Conservation (phyloP, 2,888 invertebrate species). For the Proisotoma minuta region DNA sequence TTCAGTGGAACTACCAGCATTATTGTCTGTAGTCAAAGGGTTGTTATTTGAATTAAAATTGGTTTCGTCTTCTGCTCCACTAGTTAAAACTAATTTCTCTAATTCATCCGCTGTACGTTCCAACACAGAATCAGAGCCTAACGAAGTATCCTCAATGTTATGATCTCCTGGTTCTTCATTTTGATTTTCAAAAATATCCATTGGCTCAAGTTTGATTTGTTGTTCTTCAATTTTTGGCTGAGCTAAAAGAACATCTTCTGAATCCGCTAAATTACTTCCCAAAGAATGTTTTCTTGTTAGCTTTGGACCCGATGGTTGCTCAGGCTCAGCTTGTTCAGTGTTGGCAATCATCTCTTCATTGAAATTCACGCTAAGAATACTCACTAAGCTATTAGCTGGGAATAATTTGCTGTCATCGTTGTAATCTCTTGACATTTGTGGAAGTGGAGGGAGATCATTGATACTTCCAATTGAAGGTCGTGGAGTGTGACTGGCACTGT, state of each 20-base stretch:
- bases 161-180: neutral
- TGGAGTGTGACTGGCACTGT: slow-evolving; percentile 32
- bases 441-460: slow-evolving; percentile 25
- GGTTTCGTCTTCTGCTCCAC: neutral
- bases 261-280: slow-evolving; percentile 27
- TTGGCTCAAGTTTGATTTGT: neutral
- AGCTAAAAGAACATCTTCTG: neutral
- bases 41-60: too few relatives aligned
- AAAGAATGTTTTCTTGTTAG: slow-evolving; percentile 39
- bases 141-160: neutral
- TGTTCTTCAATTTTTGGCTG: neutral
- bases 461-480: slow-evolving; percentile 23
- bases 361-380: slow-evolving; percentile 65
- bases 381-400: slow-evolving; percentile 68
- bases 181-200: neutral
- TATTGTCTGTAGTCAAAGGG: neutral
- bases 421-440: slow-evolving; percentile 14
- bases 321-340: slow-evolving; percentile 50
- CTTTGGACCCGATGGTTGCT: neutral
- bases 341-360: slow-evolving; percentile 67
- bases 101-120: neutral
- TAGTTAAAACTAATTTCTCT: neutral
- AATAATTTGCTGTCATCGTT: slow-evolving; percentile 13
- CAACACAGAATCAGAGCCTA: neutral
- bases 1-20: neutral